phyloP scores from a whole-genome alignment of 1,140 invertebrate genomes.

The Chlorops oryzae region DNA sequence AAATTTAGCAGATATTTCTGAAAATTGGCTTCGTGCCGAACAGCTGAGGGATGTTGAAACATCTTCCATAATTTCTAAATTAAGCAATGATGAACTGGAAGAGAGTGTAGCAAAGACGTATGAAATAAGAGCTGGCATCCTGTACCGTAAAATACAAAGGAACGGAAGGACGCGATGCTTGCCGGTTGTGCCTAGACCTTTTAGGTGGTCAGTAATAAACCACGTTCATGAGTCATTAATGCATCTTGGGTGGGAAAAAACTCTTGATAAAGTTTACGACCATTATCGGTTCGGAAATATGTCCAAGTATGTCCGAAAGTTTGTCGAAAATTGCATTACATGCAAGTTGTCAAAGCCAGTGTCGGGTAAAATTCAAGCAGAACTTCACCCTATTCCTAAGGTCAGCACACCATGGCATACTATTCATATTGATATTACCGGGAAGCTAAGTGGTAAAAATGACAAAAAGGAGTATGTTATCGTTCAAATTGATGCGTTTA shows the following conservation, averaged over 20 bases:
- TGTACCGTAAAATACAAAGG: conserved; percentile 22
- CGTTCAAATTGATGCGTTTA: too few relatives aligned
- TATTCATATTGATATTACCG: too few relatives aligned
- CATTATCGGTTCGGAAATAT: conserved; percentile 21
- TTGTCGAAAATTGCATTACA: conserved; percentile 29
- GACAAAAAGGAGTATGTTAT: too few relatives aligned
- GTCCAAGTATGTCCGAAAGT: conserved; percentile 25
- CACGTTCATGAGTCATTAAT: conserved; percentile 24
- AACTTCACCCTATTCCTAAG: too few relatives aligned
- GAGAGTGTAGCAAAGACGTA: conserved; percentile 15
- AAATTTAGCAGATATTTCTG: conserved; percentile 17
- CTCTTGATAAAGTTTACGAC: conserved; percentile 21
- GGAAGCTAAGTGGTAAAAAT: too few relatives aligned
- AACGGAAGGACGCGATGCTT: conserved; percentile 20
- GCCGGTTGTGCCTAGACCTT: conserved; percentile 27
- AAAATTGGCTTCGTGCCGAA: conserved; percentile 22
- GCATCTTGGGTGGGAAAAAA: conserved; percentile 19
- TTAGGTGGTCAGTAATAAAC: conserved; percentile 33
- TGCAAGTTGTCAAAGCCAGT: too few relatives aligned
- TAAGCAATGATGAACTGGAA: conserved; percentile 17
- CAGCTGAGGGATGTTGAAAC: conserved; percentile 20
- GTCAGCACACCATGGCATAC: too few relatives aligned
- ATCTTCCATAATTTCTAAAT: conserved; percentile 10
- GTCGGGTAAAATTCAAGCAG: too few relatives aligned
- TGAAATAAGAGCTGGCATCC: conserved; percentile 17